Evolutionary conservation across 1,140 invertebrate species (phyloP), one percentile per base, ranked within the genome.

Genomic region (Schlechtendalia chinensis): DNA sequence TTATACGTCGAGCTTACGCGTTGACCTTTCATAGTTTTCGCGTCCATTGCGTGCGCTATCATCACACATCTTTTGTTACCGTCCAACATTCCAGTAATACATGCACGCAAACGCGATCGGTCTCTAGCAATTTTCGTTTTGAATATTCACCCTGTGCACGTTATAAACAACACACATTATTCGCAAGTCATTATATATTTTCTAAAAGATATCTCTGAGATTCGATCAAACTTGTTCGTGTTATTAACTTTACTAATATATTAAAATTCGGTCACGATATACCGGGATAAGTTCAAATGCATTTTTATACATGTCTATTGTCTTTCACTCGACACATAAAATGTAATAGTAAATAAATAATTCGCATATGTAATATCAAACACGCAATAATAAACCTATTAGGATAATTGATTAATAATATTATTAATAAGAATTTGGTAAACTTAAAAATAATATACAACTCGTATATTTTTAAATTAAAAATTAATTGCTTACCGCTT

Each of bases 11-110:
- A n/a, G 2, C 22, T 50, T 22, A 47, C n/a, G 67, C 0, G 22
- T 50, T 67, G 22, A 24, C 65, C 65, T 45, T 47, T 50, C 47
- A 50, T 32, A 50, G n/a, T 69, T 69, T 69, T 69, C 16, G 22
- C 65, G 24, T 47, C 39, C 32, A 17, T 47, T 69, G 17, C 39
- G 39, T 50, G 22, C 67, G 22, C 8, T 69, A 69, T 69, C 67
- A 17, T 24, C 67, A 22, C 45, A 10, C 24, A 24, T 69, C 67
- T 69, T 69, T 47, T 39, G 22, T 47, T 27, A 8, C 67, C 67
- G 67, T 22, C n/a, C 22, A 17, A 27, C 45, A 69, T 69, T 69
- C 67, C 67, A 47, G 5, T 67, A 16, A n/a, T n/a, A n/a, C 22
- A 22, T 12, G 22, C 65, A 50, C 14, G 65, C 67, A 8, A 69